Evolutionary conservation across 64 coral and sea anemone species (phyloP).

Genomic region (Montipora sp.): DNA sequence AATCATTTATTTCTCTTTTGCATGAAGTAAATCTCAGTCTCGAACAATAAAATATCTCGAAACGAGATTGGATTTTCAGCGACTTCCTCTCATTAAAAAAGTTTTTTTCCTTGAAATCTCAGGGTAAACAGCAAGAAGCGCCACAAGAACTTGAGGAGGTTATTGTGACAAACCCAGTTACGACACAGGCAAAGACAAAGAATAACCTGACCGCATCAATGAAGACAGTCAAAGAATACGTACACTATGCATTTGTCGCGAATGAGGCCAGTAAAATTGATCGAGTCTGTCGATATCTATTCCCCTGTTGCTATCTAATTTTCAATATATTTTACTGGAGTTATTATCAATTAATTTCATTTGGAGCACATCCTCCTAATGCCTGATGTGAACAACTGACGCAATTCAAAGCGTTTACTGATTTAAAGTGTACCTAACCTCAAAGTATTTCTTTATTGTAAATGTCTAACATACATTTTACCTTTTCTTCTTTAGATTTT

Average conservation of each 20-base stretch:
- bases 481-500: no score
- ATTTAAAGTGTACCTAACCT: no score
- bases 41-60: no score
- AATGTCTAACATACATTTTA: no score
- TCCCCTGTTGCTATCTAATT: slow-evolving; percentile 35
- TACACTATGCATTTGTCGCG: not conserved
- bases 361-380: not conserved
- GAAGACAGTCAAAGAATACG: slow-evolving; percentile 10
- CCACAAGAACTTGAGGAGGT: not conserved
- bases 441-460: no score
- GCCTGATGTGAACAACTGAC: no score
- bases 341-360: slow-evolving; percentile 20
- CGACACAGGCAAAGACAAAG: not conserved
- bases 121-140: not conserved
- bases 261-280: slow-evolving; percentile 48
- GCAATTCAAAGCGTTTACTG: no score
- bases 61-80: no score
- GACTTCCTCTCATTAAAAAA: not conserved
- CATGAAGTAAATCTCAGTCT: no score
- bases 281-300: slow-evolving; percentile 43
- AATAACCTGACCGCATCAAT: no score
- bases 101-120: not conserved
- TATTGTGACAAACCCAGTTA: not conserved
- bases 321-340: slow-evolving; percentile 48
- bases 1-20: no score